phyloP scores from a whole-genome alignment of 2,888 invertebrate genomes.

The Caenorhabditis zanzibari region DNA sequence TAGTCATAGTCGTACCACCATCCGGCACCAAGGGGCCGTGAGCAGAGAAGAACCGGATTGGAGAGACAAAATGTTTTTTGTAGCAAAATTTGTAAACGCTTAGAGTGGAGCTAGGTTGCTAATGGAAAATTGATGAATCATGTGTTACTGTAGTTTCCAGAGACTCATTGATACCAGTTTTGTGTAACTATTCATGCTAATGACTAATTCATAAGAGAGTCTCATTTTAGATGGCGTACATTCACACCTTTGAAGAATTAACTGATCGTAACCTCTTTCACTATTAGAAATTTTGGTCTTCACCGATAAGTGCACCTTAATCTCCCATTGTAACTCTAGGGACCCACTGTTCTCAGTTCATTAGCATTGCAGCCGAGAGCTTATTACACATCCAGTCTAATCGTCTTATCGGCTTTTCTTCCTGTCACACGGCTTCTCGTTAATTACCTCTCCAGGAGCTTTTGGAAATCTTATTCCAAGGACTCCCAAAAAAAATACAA shows the following conservation, averaged over 20 bases:
- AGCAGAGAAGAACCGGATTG: neutral
- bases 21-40: conserved; percentile 35
- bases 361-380: neutral
- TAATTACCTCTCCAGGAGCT: neutral
- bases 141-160: conserved; percentile 2
- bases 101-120: neutral
- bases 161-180: conserved; percentile 6
- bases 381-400: conserved; percentile 1
- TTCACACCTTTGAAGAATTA: too few species aligned
- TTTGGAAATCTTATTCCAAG: neutral
- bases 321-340: too few species aligned
- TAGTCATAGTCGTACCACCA: conserved; percentile 56
- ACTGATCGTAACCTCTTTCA: too few species aligned
- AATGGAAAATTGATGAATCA: conserved; percentile 27
- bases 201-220: too few species aligned
- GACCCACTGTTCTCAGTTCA: neutral
- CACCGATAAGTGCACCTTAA: too few species aligned
- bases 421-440: neutral
- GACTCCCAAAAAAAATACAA: too few species aligned
- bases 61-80: conserved; percentile 28
- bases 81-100: conserved; percentile 14
- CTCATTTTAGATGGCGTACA: too few species aligned
- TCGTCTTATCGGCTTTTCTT: neutral
- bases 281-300: too few species aligned
- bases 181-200: conserved; percentile 3